Conservation (phyloP, 2,797 vertebrate species). For the Lepilemur ruficaudatus region DNA sequence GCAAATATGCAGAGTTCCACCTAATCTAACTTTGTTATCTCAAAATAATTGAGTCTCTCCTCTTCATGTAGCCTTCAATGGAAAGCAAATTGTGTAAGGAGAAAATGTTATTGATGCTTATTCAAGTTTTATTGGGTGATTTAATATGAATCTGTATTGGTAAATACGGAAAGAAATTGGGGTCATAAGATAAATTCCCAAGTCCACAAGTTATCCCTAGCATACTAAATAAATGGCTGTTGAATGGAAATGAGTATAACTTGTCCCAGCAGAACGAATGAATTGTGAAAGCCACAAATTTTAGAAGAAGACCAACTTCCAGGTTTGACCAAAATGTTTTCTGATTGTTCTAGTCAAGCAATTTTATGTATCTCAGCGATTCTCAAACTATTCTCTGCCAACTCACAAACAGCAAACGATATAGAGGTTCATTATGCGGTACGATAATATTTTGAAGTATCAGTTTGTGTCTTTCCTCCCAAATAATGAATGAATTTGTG, state of each 20-base stretch:
- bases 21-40: conserved; percentile 61
- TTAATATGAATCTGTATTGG: neutral
- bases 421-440: neutral
- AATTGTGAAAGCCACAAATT: neutral
- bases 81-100: neutral
- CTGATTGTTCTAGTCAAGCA: neutral
- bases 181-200: conserved; percentile 22
- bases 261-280: neutral
- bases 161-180: conserved; percentile 23
- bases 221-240: neutral
- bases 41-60: conserved; percentile 61
- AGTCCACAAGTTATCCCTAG: neutral
- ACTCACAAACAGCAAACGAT: neutral
- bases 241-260: neutral
- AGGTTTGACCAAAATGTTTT: neutral
- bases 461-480: neutral
- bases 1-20: conserved; percentile 44
- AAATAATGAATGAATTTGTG: neutral
- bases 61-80: conserved; percentile 22
- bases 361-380: neutral
- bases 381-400: conserved; percentile 21
- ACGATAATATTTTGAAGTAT: neutral
- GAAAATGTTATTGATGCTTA: neutral
- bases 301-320: neutral
- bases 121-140: neutral